These are phyloP conservation scores for Bujurquina vittata DNA, from an alignment of 2,113 vertebrate species.

Conservation along the genomic window DNA sequence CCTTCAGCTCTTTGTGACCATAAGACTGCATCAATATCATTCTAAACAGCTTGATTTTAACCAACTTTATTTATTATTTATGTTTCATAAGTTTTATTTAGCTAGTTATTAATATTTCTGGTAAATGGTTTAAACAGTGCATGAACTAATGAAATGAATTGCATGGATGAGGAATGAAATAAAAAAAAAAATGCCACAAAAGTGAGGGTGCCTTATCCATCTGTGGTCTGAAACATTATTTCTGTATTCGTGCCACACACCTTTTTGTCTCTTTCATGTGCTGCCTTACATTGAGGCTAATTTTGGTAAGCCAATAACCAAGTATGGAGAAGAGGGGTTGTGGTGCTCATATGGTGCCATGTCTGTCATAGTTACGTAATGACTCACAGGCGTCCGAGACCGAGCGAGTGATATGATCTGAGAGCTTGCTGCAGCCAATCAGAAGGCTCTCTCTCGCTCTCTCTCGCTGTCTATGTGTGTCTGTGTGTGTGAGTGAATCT, in stretches of 20 bases:
- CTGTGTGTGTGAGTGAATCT: not conserved
- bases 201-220: not conserved
- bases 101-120: not conserved
- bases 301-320: not conserved
- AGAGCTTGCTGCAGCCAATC: conserved; percentile 45
- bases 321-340: conserved; percentile 3
- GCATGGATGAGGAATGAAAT: not conserved
- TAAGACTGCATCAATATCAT: too few relatives aligned
- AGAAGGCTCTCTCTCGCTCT: not conserved
- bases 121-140: not conserved
- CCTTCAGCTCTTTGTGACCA: too few relatives aligned
- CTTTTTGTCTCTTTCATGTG: not conserved
- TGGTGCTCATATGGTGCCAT: conserved; percentile 45
- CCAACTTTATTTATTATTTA: not conserved
- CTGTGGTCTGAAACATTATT: not conserved
- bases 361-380: conserved; percentile 53
- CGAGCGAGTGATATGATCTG: conserved; percentile 41
- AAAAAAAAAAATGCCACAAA: not conserved
- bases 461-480: not conserved
- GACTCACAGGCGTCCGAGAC: not conserved
- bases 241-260: not conserved
- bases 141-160: not conserved
- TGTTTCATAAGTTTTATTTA: not conserved
- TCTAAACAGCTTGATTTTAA: not conserved
- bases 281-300: not conserved